These are phyloP conservation scores for Trimorus sp. DNA, from an alignment of 2,888 invertebrate species.

Conservation along the genomic window DNA sequence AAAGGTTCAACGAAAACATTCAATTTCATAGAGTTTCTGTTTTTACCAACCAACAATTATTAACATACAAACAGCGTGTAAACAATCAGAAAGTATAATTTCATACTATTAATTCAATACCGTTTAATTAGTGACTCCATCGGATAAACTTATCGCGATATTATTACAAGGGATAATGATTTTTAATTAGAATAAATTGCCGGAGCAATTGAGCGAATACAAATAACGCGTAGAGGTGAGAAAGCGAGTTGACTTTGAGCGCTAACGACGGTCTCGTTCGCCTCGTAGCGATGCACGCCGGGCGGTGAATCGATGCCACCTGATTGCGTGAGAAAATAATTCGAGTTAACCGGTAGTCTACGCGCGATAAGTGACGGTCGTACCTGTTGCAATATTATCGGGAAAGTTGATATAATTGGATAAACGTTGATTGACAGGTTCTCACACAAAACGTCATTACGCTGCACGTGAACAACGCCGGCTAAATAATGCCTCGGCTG, in stretches of 20 bases:
- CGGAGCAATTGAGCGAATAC: conserved; percentile 1
- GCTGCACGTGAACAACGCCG: conserved; percentile 33
- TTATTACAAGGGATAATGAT: no score
- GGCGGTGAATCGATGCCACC: conserved; percentile 31
- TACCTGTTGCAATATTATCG: conserved; percentile 50
- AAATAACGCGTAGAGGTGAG: conserved; percentile 31
- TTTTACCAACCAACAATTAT: no score
- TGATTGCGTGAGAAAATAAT: conserved; percentile 53
- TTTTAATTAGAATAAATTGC: no score
- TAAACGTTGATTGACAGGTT: conserved; percentile 57
- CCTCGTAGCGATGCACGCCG: conserved; percentile 1
- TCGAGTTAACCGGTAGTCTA: conserved; percentile 37
- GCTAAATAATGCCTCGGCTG: conserved; percentile 24
- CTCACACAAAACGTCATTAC: conserved; percentile 56
- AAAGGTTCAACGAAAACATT: no score
- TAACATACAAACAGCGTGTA: no score
- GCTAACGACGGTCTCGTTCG: conserved; percentile 17
- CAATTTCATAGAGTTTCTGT: no score
- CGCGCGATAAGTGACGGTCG: conserved; percentile 52
- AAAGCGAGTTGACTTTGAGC: conserved; percentile 32
- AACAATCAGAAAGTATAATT: no score
- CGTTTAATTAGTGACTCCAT: no score
- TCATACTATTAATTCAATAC: no score
- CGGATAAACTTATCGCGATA: no score
- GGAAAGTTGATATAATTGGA: conserved; percentile 57